Evolutionary conservation across 37 sponge, comb jelly and placozoan species (phyloP), one percentile per base, ranked within the genome.

Genomic region (Geodia barretti): DNA sequence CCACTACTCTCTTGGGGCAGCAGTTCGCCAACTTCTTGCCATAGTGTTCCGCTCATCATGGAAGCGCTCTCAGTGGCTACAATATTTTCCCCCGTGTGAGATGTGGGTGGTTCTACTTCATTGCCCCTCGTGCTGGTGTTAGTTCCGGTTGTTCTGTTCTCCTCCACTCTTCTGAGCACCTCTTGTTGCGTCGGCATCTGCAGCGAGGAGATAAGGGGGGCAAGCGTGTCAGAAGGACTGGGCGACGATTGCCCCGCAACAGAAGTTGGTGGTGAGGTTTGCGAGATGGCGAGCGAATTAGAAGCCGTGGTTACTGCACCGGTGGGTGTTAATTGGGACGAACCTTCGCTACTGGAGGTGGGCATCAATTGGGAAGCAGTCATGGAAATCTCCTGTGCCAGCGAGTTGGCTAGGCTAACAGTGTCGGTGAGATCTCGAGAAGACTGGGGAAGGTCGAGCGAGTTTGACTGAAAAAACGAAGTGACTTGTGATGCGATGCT

Each of bases 201-300:
- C n/a, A 94, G 74, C n/a, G 91, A 84, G 40, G 84, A 77, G 21
- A 65, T 73, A 23, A 94, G 73, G 2, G 94, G 88, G 21, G 87
- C 88, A 1, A 94, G 79, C 0, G 84, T 87, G 74, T 90, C 91
- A 0, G 94, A 93, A 4, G 94, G 94, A 60, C 90, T 89, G 30
- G 87, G 83, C 23, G 84, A 85, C 26, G 68, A 69, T 28, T 58
- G 30, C 2, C 61, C 34, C 24, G 25, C 30, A 41, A 69, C 33
- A 2, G 60, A 9, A 40, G 42, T 21, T 40, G 71, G n/a, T n/a
- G n/a, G n/a, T n/a, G n/a, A n/a, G n/a, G n/a, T n/a, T n/a, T n/a
- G n/a, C n/a, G n/a, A n/a, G n/a, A n/a, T n/a, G n/a, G n/a, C n/a
- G n/a, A n/a, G n/a, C 32, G 31, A 64, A 34, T 78, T 2, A 24